phyloP scores from a whole-genome alignment of 2,113 vertebrate species.

The Thunnus thynnus region DNA sequence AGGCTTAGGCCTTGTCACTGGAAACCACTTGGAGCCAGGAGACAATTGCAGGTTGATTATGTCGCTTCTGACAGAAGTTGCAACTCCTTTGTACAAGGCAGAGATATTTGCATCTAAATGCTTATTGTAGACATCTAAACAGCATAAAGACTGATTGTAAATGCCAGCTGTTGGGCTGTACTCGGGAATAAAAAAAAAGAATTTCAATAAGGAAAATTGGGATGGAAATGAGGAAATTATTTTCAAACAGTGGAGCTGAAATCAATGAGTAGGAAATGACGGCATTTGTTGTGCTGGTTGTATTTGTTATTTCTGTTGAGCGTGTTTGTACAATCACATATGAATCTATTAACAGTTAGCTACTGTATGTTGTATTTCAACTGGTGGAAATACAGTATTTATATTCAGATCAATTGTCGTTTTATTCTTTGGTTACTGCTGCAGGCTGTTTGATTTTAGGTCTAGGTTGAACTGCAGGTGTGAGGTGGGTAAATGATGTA shows the following conservation, averaged over 20 bases:
- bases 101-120: slow-evolving; percentile 88
- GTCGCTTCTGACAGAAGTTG: slow-evolving; percentile 84
- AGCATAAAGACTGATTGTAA: slow-evolving; percentile 85
- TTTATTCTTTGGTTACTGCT: slow-evolving; percentile 39
- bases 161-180: slow-evolving; percentile 78
- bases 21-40: slow-evolving; percentile 80
- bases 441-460: slow-evolving; percentile 22
- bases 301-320: slow-evolving; percentile 66
- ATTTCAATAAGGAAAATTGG: slow-evolving; percentile 82
- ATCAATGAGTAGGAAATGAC: slow-evolving; percentile 77
- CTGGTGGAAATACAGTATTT: slow-evolving; percentile 45
- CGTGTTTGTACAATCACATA: slow-evolving; percentile 68
- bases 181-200: slow-evolving; percentile 75
- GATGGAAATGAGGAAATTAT: slow-evolving; percentile 81
- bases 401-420: slow-evolving; percentile 45
- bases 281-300: slow-evolving; percentile 53
- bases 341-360: slow-evolving; percentile 70
- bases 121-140: slow-evolving; percentile 83
- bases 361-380: slow-evolving; percentile 58
- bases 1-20: slow-evolving; percentile 79
- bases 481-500: not conserved
- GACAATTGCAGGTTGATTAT: slow-evolving; percentile 89
- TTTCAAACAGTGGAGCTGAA: slow-evolving; percentile 79
- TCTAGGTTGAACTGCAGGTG: slow-evolving; percentile 15
- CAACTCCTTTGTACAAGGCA: slow-evolving; percentile 80